Base-by-base conservation (phyloP, 2,113 vertebrate species). In the Crotalus helleri region DNA sequence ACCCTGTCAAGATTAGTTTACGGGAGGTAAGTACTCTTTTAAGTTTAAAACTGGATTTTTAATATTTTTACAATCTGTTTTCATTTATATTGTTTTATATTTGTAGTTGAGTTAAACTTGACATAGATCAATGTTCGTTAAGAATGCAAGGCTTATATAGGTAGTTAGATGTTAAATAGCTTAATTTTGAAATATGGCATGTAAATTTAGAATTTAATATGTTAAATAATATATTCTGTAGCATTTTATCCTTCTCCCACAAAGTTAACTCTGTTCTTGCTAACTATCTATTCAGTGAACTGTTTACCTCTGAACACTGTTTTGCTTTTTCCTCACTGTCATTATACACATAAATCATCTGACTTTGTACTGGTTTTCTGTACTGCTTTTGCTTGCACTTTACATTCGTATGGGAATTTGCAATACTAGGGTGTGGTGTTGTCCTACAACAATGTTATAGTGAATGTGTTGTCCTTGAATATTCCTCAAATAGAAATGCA, bases 1-100 rank as follows among this genome's bases (percentile, higher is more conserved):
- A 99, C 96, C 98, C 98, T 87, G 98, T 99, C 90, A 98, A 98
- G 87, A 98, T 99, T 97, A 99, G 98, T 94, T 97, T 99, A 94
- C 97, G 99, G 49, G 99, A 99, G 99, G 99, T 99, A 97, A 97
- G 98, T 95, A 93, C 89, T 0, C 54, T 6, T 49, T 64, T 91
- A 85, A 23, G 29, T 13, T 54, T 51, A 74, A 11, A 23, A n/a
- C 24, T 21, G 17, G 46, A 58, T 81, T 92, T 53, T 74, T 85
- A 81, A 39, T 46, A 57, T 81, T 57, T 24, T 44, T 44, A 44
- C 53, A 29, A 39, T 59, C 19, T 85, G n/a, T 23, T 17, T 29
- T 10, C 0, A 9, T 46, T 88, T 64, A 54, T 21, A 33, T 51
- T 64, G 46, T 51, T 91, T 69, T 92, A 39, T 49, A 69, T 33